phyloP scores from a whole-genome alignment of 2,888 invertebrate genomes.

The Auanema freiburgensis region DNA sequence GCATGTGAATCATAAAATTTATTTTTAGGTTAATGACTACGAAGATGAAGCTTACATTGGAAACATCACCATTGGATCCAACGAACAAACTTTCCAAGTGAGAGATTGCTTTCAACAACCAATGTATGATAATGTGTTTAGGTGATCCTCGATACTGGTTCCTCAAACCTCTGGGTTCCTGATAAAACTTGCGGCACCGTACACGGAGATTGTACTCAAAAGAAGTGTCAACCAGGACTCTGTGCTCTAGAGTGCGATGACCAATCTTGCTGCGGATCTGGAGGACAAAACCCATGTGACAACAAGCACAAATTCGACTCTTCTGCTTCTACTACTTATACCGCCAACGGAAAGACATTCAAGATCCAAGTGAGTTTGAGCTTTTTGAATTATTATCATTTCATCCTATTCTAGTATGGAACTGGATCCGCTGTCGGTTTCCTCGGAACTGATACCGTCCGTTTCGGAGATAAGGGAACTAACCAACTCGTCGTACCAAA shows the following conservation, averaged over 20 bases:
- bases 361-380: conserved; percentile 27
- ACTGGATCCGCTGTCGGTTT: conserved; percentile 42
- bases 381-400: neutral
- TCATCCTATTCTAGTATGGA: conserved; percentile 27
- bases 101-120: neutral
- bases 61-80: conserved; percentile 70
- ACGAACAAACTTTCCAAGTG: conserved; percentile 46
- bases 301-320: conserved; percentile 43
- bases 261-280: conserved; percentile 43
- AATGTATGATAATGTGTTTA: neutral
- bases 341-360: conserved; percentile 39
- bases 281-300: conserved; percentile 43
- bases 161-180: conserved; percentile 50
- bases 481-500: conserved; percentile 63
- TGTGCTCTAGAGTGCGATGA: conserved; percentile 29
- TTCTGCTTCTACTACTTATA: conserved; percentile 41
- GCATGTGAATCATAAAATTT: neutral
- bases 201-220: conserved; percentile 16
- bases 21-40: conserved; percentile 32
- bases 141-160: conserved; percentile 46
- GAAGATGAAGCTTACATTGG: conserved; percentile 67
- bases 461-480: conserved; percentile 38
- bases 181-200: conserved; percentile 40
- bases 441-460: conserved; percentile 43
- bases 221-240: conserved; percentile 30